Evolutionary conservation across 2,797 vertebrate species (phyloP), one percentile per base, ranked within the genome.

Genomic region (Chelon labrosus): DNA sequence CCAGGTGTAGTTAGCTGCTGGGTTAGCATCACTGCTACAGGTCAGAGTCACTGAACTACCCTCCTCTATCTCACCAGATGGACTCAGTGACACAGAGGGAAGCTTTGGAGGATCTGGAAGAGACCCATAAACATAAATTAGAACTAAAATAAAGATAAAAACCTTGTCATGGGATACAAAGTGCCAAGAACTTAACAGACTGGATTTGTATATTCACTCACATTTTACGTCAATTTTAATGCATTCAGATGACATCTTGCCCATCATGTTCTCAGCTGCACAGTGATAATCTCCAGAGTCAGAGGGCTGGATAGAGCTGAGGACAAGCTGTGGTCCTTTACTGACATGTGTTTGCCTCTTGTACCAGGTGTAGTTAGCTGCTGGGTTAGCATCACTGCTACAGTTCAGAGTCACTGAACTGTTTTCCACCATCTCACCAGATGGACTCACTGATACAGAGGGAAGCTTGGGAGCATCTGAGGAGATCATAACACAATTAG

Each of bases 331-430:
- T 35, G 11, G 2, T 5, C 25, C 52, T 20, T 53, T 8, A 58
- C 17, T 16, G 37, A 44, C 14, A 44, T 14, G 42, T 2, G 14
- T 6, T 22, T 17, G 17, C 19, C 20, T 1, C 41, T 80, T 85
- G 77, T 55, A 87, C 85, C 81, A 90, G 56, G 39, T 64, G 27
- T 82, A 80, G 0, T 0, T 46, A 72, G 78, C 85, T 62, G 73
- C 73, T 62, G 86, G 84, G 47, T 86, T 83, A 57, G 84, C 82
- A 57, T 88, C 81, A 73, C 69, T 58, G 27, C 44, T 79, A 7
- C 84, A 88, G 52, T 6, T 83, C 77, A 90, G 77, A 77, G 0
- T 79, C 46, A 86, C 65, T 35, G 60, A 63, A 8, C 11, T 57
- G 8, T 64, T 66, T 60, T 85, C 74, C 38, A 52, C 2, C 4